Percentiles rank a stretch among this genome's conserved stretches.
phyloP scores from a whole-genome alignment of 2,888 invertebrate genomes.

The Perizoma flavofasciatum region DNA sequence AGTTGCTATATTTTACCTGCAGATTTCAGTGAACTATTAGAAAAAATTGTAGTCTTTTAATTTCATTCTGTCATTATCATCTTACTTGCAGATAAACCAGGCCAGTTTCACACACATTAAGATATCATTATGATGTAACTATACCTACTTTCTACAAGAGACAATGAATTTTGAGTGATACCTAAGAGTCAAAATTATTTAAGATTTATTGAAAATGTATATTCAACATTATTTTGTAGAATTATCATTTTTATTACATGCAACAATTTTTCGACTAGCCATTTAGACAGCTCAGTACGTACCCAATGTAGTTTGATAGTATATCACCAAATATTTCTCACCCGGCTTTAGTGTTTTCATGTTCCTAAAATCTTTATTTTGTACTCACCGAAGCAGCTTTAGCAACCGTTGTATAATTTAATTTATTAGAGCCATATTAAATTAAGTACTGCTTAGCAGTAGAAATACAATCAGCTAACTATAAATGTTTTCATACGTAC shows the following conservation, averaged over 20 bases:
- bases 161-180: not conserved
- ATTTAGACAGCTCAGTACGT: constrained; percentile 77
- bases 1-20: too few species aligned
- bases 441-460: constrained; percentile 78
- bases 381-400: constrained; percentile 83
- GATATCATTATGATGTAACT: not conserved
- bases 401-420: constrained; percentile 73
- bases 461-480: constrained; percentile 82
- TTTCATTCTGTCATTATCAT: too few species aligned
- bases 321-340: constrained; percentile 74
- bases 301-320: constrained; percentile 78
- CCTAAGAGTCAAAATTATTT: not conserved
- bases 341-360: constrained; percentile 68
- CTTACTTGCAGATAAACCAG: constrained; percentile 2
- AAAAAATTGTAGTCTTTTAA: too few species aligned
- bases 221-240: too few species aligned
- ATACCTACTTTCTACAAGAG: not conserved
- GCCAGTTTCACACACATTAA: constrained; percentile 1
- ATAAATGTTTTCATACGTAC: constrained; percentile 87
- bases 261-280: constrained; percentile 67
- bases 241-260: constrained; percentile 50
- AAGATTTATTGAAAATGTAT: not conserved
- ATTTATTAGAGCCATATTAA: constrained; percentile 70
- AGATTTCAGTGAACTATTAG: too few species aligned
- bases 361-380: constrained; percentile 74